Base-by-base conservation (phyloP, 2,113 vertebrate species). In the Nyctereutes procyonoides region DNA sequence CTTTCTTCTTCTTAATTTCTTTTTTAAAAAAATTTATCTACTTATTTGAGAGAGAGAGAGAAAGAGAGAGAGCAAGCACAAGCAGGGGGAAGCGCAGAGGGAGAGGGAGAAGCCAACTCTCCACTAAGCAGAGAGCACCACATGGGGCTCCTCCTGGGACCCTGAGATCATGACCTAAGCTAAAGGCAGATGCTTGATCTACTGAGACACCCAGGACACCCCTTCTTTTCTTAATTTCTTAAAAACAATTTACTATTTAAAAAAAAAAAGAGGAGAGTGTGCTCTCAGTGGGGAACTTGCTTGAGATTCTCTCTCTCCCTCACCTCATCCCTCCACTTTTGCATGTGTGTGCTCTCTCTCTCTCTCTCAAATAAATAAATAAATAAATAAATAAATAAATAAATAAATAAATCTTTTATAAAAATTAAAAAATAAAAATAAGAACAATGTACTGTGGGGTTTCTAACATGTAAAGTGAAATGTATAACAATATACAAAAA, bases 391-490 rank as follows among this genome's bases (percentile, higher is more conserved):
- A 43, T 43, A 43, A 0, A 43, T 43, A 74, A 1, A n/a, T 67
- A 67, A 24, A 71, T 2, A 38, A 73, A 38, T 43, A 24, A 43
- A 74, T 38, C 67, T 69, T n/a, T 74, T 74, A 43, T 24, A 28
- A 93, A 96, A 96, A 93, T 56, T 87, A 71, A 71, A 71, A 71
- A 19, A 35, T n/a, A 14, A 48, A 76, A 28, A 71, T 88, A 79
- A 77, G 60, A 79, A 81, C 73, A 67, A 63, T 84, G 43, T 74
- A 83, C 71, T 84, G 2, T 60, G 24, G 15, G 1, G 32, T n/a
- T 77, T 83, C 56, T 60, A 95, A 83, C 3, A 53, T 30, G 12
- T 65, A 73, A 93, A 93, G 26, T 69, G 73, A 82, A 95, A 90
- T 28, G 28, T 73, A 87, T 67, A 51, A 88, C 38, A 77, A 90